phyloP scores from a whole-genome alignment of 2,797 vertebrate species.

The Cuniculus paca region DNA sequence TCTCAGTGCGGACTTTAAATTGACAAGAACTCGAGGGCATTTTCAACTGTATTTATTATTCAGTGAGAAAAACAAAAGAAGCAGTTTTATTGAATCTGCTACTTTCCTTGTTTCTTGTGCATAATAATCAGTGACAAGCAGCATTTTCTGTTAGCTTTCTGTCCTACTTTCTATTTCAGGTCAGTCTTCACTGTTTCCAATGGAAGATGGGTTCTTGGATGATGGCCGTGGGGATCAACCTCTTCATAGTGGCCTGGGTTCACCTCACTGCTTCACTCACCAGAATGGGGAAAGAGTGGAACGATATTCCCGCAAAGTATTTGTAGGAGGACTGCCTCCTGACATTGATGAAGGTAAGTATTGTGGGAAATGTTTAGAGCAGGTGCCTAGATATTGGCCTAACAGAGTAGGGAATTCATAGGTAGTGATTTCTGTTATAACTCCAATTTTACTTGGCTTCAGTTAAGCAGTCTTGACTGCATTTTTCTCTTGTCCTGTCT shows the following conservation, averaged over 20 bases:
- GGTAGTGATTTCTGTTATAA: not conserved
- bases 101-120: slow-evolving; percentile 24
- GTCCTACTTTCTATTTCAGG: slow-evolving; percentile 89
- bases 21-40: slow-evolving; percentile 33
- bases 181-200: slow-evolving; percentile 98
- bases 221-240: slow-evolving; percentile 97
- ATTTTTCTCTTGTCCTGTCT: not conserved
- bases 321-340: slow-evolving; percentile 97
- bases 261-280: slow-evolving; percentile 98
- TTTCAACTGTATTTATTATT: slow-evolving; percentile 48
- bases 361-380: not conserved
- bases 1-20: not conserved
- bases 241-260: slow-evolving; percentile 94
- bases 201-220: slow-evolving; percentile 98
- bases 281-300: slow-evolving; percentile 98
- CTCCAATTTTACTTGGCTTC: not conserved
- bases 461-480: not conserved
- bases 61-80: slow-evolving; percentile 63
- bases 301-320: slow-evolving; percentile 98
- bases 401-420: not conserved
- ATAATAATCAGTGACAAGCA: not conserved
- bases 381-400: not conserved
- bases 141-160: slow-evolving; percentile 85
- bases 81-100: slow-evolving; percentile 66
- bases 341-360: slow-evolving; percentile 98